A percentile compares a stretch with the other conserved stretches of the same genome.
phyloP scores from a whole-genome alignment of 2,797 vertebrate genomes.

The Trachurus trachurus region DNA sequence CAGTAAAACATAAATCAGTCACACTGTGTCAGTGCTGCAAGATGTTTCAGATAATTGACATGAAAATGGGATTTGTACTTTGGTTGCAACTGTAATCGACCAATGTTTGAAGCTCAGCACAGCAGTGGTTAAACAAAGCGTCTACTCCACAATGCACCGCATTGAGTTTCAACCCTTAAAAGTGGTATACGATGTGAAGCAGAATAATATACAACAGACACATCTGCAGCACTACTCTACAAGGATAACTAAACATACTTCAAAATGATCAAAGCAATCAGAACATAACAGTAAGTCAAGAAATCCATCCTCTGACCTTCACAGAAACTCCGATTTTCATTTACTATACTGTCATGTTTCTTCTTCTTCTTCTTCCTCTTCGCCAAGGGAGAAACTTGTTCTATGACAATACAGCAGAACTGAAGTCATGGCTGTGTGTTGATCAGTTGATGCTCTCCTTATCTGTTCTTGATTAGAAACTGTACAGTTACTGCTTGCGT shows the following conservation, averaged over 20 bases:
- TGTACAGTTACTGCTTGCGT: constrained; percentile 74
- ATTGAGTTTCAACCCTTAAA: not conserved
- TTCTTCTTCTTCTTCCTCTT: constrained; percentile 23
- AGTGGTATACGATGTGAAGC: not conserved
- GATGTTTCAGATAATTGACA: constrained; percentile 6
- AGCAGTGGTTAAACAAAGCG: constrained; percentile 15
- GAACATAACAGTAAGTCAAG: constrained; percentile 29
- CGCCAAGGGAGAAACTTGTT: constrained; percentile 57
- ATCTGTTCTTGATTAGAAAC: constrained; percentile 70
- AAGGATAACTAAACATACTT: constrained; percentile 11
- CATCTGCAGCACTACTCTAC: constrained; percentile 2
- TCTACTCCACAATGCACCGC: not conserved
- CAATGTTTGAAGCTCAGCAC: constrained; percentile 15
- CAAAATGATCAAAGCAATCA: constrained; percentile 58
- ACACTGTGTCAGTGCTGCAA: not conserved
- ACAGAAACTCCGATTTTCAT: constrained; percentile 64
- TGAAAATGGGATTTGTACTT: not conserved
- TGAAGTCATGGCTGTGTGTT: constrained; percentile 35
- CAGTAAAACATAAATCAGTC: not conserved
- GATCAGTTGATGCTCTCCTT: constrained; percentile 63
- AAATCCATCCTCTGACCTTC: constrained; percentile 59
- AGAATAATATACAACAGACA: constrained; percentile 7
- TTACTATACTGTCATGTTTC: constrained; percentile 70
- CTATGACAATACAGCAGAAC: constrained; percentile 58
- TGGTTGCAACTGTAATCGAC: constrained; percentile 25